A percentile compares a stretch with the other conserved stretches of the same genome.
phyloP scores from a whole-genome alignment of 1,140 invertebrate genomes.

The Chrysoperla carnea region DNA sequence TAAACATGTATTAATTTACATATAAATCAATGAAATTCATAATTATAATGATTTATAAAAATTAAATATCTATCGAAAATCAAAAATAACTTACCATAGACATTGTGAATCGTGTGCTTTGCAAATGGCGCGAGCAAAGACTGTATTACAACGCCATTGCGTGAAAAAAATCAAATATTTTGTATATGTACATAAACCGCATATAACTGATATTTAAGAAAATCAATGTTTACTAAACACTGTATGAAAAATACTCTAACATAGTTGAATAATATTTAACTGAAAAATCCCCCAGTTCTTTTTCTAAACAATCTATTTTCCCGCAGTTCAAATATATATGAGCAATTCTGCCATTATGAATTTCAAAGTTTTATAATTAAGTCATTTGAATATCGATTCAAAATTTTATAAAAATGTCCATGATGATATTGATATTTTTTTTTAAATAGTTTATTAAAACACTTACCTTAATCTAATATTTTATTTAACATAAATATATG shows the following conservation, averaged over 20 bases:
- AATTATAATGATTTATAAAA: constrained; percentile 5
- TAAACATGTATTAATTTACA: constrained; percentile 5
- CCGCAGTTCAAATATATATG: neutral
- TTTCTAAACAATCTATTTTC: neutral
- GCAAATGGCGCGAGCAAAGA: constrained; percentile 22
- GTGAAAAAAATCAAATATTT: no score
- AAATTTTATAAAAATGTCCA: neutral
- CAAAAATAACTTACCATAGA: constrained; percentile 21
- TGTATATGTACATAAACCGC: neutral
- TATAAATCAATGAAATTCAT: constrained; percentile 5
- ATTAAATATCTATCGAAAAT: neutral
- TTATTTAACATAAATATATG: neutral
- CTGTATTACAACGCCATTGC: neutral
- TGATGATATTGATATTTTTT: neutral
- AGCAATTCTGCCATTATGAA: no score
- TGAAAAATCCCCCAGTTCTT: neutral
- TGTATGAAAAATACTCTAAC: neutral
- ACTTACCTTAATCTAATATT: neutral
- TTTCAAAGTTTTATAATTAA: neutral
- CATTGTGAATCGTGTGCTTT: constrained; percentile 23
- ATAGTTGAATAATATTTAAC: neutral
- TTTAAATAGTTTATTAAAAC: neutral
- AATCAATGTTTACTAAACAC: neutral
- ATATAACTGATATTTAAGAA: neutral
- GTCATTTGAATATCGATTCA: neutral